Base-by-base conservation (phyloP, 2,113 vertebrate genomes). In the Plotosus lineatus region DNA sequence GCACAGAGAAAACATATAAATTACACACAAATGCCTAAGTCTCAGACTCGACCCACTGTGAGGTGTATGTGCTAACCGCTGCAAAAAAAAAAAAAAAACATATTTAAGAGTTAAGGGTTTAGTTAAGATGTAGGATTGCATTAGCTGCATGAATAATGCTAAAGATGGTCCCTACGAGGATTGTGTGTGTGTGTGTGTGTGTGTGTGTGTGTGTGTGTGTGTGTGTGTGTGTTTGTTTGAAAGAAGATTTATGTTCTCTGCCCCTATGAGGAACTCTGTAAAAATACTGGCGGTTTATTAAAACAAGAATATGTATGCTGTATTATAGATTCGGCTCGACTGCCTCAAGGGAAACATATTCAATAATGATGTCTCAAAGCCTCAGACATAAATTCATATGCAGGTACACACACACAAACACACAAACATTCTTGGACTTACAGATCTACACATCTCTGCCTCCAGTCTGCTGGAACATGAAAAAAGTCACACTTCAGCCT, bases 261-360 rank as follows among this genome's bases (percentile, higher is more conserved):
- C 10, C n/a, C 63, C 12, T 72, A 40, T 48, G 31, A 38, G 56
- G 26, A 73, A 63, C 50, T 53, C 38, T 10, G 17, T 75, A 26
- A 66, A 69, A 51, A 61, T 44, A 23, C 21, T 38, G 40, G 23
- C 56, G 48, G 33, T 71, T 71, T 80, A 58, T 72, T 71, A 55
- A 79, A 55, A 79, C 51, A 80, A 44, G 66, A 72, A 71, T 72
- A 79, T 55, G 36, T 42, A 79, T 19, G 50, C 19, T 71, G 33
- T 71, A 58, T 80, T 56, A 80, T 71, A 40, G 50, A 69, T 79
- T 79, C 50, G 11, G 36, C 50, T 79, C 21, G n/a, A 38, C 51
- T n/a, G 78, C 38, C 78, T 71, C 21, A 44, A 80, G 66, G 42
- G 23, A 60, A 72, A 82, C 51, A 19, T 77, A 65, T 55, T 56